A percentile compares a stretch with the other conserved stretches of the same genome.
Conservation (phyloP, 2,113 vertebrate species). For the Leptobrachium ailaonicum region DNA sequence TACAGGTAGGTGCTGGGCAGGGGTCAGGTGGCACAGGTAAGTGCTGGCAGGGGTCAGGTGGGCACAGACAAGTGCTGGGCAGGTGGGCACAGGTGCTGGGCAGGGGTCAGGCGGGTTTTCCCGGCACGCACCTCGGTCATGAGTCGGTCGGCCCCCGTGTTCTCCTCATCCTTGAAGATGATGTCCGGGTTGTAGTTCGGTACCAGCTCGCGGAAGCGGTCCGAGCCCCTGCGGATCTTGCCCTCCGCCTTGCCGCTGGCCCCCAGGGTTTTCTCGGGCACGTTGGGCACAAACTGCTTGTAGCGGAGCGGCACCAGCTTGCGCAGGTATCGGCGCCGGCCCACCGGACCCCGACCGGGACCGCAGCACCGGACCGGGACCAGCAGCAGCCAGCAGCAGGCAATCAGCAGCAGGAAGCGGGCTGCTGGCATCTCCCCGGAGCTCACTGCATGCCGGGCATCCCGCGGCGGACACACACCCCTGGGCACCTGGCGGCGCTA, state of each 20-base stretch:
- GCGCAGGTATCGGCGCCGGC: constrained; percentile 63
- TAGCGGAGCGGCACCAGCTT: constrained; percentile 71
- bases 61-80: not conserved
- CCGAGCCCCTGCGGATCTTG: constrained; percentile 66
- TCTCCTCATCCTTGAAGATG: constrained; percentile 73
- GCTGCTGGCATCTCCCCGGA: constrained; percentile 30
- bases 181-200: constrained; percentile 74
- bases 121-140: constrained; percentile 71
- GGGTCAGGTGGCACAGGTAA: too few relatives aligned
- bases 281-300: constrained; percentile 72
- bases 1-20: too few relatives aligned
- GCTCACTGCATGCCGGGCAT: constrained; percentile 26
- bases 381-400: constrained; percentile 59
- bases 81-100: not conserved
- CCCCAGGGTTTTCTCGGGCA: constrained; percentile 73
- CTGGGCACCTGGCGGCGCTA: too few relatives aligned
- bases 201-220: constrained; percentile 69
- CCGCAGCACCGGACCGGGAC: constrained; percentile 78
- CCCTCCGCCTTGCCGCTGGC: constrained; percentile 74
- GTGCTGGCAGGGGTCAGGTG: not conserved
- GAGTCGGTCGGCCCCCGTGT: constrained; percentile 70
- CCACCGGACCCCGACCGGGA: constrained; percentile 76
- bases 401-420: constrained; percentile 28
- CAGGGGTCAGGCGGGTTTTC: not conserved
- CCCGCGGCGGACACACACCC: not conserved